Conservation (phyloP, 2,797 vertebrate species). For the Pogoniulus pusillus region DNA sequence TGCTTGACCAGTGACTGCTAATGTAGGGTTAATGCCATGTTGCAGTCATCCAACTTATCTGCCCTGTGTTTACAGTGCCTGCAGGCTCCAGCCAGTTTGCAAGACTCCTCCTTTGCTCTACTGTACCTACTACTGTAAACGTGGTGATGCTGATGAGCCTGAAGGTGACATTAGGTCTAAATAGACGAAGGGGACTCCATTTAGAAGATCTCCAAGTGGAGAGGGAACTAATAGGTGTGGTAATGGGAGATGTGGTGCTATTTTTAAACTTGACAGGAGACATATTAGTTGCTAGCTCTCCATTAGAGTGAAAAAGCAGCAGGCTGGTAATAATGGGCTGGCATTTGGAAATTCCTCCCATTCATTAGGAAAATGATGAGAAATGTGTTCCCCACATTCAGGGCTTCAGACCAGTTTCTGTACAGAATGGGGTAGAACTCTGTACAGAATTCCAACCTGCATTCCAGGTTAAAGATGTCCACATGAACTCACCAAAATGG, state of each 20-base stretch:
- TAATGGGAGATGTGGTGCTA: slow-evolving; percentile 72
- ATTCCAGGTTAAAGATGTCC: background rate
- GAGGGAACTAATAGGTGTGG: slow-evolving; percentile 65
- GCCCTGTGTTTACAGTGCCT: background rate
- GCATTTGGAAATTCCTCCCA: slow-evolving; percentile 58
- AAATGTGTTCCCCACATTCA: slow-evolving; percentile 24
- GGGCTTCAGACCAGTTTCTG: background rate
- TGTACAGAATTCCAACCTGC: background rate
- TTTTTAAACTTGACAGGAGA: slow-evolving; percentile 77
- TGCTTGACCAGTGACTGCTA: background rate
- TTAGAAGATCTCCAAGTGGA: slow-evolving; percentile 61
- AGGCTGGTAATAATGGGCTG: slow-evolving; percentile 69
- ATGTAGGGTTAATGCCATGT: background rate
- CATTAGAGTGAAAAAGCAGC: slow-evolving; percentile 73
- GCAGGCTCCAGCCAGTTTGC: background rate
- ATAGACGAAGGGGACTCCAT: slow-evolving; percentile 50
- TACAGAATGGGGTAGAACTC: background rate
- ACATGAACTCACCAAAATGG: background rate
- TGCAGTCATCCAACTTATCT: background rate
- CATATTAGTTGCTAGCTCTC: slow-evolving; percentile 72
- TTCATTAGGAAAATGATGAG: slow-evolving; percentile 53
- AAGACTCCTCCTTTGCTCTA: background rate
- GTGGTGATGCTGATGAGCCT: slow-evolving; percentile 14
- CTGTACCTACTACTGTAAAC: background rate
- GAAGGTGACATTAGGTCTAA: slow-evolving; percentile 49